A percentile compares a stretch with the other conserved stretches of the same genome.
Evolutionary conservation across 2,797 vertebrate genomes (phyloP).

Genomic region (Aldrovandia affinis): DNA sequence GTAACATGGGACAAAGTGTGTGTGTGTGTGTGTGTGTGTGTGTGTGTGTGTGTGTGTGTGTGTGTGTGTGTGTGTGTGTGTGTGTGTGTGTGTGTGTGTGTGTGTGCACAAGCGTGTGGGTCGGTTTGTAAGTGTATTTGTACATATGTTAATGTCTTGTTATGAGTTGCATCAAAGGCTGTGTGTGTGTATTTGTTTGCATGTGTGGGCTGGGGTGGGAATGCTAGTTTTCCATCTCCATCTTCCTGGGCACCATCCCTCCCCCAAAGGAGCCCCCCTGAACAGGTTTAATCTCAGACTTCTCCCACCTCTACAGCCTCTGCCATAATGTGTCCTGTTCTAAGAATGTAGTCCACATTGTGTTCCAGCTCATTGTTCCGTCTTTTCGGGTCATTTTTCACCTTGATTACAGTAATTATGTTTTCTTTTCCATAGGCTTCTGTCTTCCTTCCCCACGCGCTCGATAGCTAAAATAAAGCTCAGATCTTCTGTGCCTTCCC

Average conservation of each 20-base stretch:
- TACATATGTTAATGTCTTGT: not conserved
- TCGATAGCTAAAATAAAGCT: not conserved
- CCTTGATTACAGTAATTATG: conserved; percentile 15
- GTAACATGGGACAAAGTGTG: no score
- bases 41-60: not conserved
- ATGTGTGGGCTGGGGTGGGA: not conserved
- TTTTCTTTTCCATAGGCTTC: conserved; percentile 11
- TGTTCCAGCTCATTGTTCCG: conserved; percentile 6
- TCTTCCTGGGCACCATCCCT: not conserved
- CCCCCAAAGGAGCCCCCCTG: not conserved
- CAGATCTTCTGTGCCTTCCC: not conserved
- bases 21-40: not conserved
- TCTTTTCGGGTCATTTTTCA: conserved; percentile 8
- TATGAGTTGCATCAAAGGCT: not conserved
- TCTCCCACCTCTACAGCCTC: not conserved
- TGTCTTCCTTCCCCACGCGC: not conserved
- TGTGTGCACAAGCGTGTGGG: not conserved
- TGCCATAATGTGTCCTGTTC: not conserved
- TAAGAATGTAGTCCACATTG: conserved; percentile 5
- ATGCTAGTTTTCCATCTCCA: not conserved
- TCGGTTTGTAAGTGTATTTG: not conserved
- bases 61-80: conserved; percentile 20
- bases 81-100: not conserved
- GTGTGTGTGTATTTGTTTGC: not conserved
- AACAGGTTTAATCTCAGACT: not conserved